These are phyloP conservation scores for Drosophila leonis DNA, from an alignment of 2,888 invertebrate genomes.

Conservation along the genomic window DNA sequence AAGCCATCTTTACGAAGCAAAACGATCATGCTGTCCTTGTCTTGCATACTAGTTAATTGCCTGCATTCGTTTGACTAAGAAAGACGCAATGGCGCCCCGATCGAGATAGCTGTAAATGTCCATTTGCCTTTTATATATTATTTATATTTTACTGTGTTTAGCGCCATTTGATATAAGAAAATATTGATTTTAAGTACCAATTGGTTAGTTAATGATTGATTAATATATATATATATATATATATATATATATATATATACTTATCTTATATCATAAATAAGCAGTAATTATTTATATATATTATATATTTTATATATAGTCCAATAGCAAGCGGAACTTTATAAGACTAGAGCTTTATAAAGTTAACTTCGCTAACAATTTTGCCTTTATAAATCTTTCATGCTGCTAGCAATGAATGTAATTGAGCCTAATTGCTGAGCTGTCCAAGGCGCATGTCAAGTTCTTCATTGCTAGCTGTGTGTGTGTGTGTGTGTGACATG, in stretches of 20 bases:
- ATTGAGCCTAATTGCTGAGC: slow-evolving; percentile 31
- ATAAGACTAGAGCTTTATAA: neutral
- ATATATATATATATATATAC: no score
- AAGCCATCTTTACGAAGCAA: neutral
- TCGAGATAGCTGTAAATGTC: neutral
- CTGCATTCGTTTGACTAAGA: neutral
- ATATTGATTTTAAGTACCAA: neutral
- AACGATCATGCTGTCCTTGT: neutral
- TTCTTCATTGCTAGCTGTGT: slow-evolving; percentile 32
- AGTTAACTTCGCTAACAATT: no score
- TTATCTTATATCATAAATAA: neutral
- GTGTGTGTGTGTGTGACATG: slow-evolving; percentile 46
- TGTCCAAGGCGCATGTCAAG: slow-evolving; percentile 50
- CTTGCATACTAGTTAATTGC: neutral
- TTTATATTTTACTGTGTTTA: neutral
- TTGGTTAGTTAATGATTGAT: neutral
- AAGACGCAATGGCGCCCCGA: neutral
- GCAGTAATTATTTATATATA: no score
- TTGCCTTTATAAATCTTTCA: slow-evolving; percentile 1
- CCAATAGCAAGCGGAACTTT: no score
- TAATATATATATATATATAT: neutral
- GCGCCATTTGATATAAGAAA: neutral
- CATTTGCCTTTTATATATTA: no score
- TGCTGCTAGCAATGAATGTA: slow-evolving; percentile 1
- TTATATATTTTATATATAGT: no score